phyloP scores from a whole-genome alignment of 2,113 vertebrate genomes.

The Nothobranchius furzeri region DNA sequence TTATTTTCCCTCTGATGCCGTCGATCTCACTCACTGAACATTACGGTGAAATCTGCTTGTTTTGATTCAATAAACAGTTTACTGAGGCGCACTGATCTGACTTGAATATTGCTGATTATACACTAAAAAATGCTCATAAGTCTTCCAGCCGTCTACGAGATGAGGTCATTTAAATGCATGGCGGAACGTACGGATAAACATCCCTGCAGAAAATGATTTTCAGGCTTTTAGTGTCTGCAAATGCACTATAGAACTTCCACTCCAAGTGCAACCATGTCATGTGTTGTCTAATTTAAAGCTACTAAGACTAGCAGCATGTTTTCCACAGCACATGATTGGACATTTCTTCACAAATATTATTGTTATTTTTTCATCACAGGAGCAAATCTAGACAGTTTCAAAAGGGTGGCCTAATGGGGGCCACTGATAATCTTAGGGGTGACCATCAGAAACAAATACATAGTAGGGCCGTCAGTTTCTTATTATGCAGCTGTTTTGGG shows the following conservation, averaged over 20 bases:
- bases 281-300: constrained; percentile 42
- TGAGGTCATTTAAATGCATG: constrained; percentile 68
- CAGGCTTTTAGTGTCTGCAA: constrained; percentile 13
- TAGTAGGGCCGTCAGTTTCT: too few species aligned
- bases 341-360: neutral
- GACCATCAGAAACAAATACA: too few species aligned
- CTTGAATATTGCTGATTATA: constrained; percentile 58
- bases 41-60: constrained; percentile 44
- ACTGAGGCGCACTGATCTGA: constrained; percentile 43
- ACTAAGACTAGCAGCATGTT: constrained; percentile 6
- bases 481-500: too few species aligned
- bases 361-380: too few species aligned
- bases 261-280: constrained; percentile 29
- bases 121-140: constrained; percentile 54
- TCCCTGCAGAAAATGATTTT: constrained; percentile 47
- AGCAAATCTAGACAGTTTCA: too few species aligned
- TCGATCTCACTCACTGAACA: constrained; percentile 32
- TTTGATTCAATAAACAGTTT: constrained; percentile 67
- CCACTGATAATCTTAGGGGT: too few species aligned
- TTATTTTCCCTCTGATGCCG: constrained; percentile 21
- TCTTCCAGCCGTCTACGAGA: constrained; percentile 46
- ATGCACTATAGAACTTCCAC: constrained; percentile 38
- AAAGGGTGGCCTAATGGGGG: too few species aligned
- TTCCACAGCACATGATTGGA: constrained; percentile 6
- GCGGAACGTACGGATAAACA: constrained; percentile 34